These are phyloP conservation scores for Cephalotes varians DNA, from an alignment of 2,888 invertebrate genomes.

Conservation along the genomic window DNA sequence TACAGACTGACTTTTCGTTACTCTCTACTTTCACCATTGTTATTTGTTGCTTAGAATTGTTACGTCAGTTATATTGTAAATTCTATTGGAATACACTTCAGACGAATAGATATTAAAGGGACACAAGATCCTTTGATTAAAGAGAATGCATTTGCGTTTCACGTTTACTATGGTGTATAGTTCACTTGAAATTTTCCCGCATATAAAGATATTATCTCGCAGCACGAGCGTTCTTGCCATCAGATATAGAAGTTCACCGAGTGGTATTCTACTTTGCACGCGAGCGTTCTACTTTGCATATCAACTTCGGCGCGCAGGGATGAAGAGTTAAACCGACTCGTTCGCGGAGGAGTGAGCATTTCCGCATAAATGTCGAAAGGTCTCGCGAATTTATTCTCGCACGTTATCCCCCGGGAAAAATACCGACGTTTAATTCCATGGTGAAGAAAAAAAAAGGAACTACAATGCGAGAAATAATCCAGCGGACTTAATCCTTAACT, in stretches of 20 bases:
- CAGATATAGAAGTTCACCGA: conserved; percentile 54
- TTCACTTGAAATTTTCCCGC: conserved; percentile 51
- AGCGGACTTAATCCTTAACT: conserved; percentile 57
- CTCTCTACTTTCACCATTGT: not conserved
- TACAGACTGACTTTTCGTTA: not conserved
- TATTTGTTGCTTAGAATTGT: not conserved
- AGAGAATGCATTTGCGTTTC: conserved; percentile 3
- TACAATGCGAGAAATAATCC: conserved; percentile 50
- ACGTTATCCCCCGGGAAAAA: conserved; percentile 43
- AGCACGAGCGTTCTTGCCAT: conserved; percentile 52
- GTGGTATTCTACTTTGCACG: conserved; percentile 52
- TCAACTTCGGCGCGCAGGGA: conserved; percentile 48
- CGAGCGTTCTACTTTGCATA: conserved; percentile 54
- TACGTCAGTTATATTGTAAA: not conserved
- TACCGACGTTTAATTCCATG: conserved; percentile 55
- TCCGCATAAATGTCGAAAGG: conserved; percentile 66
- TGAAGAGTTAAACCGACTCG: conserved; percentile 54
- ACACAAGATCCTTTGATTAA: conserved; percentile 36
- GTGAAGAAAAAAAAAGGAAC: not conserved
- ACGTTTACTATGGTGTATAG: conserved; percentile 19
- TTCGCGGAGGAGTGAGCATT: conserved; percentile 51
- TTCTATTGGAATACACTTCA: not conserved
- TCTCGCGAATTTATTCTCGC: conserved; percentile 59
- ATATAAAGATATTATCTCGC: conserved; percentile 54
- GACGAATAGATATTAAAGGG: conserved; percentile 10